Evolutionary conservation across 2,797 vertebrate species (phyloP).

Genomic region (Spatula versicolor): DNA sequence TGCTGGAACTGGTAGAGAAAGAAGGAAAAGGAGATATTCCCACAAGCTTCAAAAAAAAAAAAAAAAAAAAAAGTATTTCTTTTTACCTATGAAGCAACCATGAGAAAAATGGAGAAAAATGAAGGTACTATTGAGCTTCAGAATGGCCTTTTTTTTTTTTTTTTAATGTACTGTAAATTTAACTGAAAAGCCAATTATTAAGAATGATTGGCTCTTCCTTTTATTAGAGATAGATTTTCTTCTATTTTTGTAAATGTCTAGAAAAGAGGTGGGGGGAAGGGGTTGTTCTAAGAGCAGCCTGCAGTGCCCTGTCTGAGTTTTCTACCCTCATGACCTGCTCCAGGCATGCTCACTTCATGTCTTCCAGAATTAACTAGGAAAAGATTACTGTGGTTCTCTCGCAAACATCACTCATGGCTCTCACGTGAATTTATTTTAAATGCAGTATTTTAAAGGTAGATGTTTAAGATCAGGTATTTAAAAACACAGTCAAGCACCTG

Average conservation of each 20-base stretch:
- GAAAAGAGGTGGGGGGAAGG: not conserved
- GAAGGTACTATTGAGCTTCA: not conserved
- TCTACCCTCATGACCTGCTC: not conserved
- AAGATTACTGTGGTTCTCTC: not conserved
- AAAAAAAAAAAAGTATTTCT: not conserved
- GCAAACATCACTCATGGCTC: not conserved
- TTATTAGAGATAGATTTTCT: not conserved
- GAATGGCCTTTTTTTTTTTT: not conserved
- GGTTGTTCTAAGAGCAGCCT: too few species aligned
- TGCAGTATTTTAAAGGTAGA: not conserved
- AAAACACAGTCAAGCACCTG: not conserved
- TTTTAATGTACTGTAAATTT: not conserved
- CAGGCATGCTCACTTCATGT: not conserved
- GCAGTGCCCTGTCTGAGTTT: not conserved
- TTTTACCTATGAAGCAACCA: not conserved
- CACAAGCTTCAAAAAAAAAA: not conserved
- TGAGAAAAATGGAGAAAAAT: constrained; percentile 18
- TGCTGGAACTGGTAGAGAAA: not conserved
- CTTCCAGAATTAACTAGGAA: not conserved
- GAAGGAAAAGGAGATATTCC: not conserved
- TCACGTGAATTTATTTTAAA: not conserved
- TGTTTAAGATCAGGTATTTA: not conserved
- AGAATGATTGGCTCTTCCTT: not conserved
- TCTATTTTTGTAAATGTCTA: not conserved
- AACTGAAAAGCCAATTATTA: not conserved